Percentiles rank a stretch among this genome's conserved stretches.
phyloP scores from a whole-genome alignment of 2,888 invertebrate species.

The Ophion obscuratus region DNA sequence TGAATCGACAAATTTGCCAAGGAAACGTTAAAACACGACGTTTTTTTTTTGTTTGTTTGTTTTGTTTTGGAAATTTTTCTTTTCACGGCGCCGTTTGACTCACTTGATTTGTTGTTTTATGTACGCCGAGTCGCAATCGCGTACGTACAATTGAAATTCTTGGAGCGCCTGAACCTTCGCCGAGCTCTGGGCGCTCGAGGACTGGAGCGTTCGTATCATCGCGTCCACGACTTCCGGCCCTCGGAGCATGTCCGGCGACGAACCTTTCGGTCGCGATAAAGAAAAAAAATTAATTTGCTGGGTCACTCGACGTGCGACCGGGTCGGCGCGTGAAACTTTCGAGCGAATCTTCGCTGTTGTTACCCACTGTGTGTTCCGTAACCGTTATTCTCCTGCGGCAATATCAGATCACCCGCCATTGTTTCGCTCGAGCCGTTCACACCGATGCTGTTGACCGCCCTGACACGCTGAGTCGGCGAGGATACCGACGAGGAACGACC shows the following conservation, averaged over 20 bases:
- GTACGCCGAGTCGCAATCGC: constrained; percentile 79
- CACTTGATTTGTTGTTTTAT: constrained; percentile 82
- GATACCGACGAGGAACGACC: constrained; percentile 84
- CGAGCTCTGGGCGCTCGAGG: constrained; percentile 73
- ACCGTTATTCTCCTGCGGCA: constrained; percentile 83
- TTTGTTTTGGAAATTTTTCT: not conserved
- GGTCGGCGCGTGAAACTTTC: not conserved
- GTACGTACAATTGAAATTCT: constrained; percentile 81
- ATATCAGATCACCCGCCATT: constrained; percentile 81
- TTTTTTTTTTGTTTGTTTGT: not conserved
- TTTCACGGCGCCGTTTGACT: constrained; percentile 19
- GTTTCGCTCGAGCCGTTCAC: constrained; percentile 82
- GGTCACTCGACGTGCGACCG: not conserved
- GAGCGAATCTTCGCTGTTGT: not conserved
- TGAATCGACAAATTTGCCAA: constrained; percentile 69
- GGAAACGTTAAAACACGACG: not conserved
- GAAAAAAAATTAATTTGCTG: constrained; percentile 3
- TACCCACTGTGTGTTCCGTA: constrained; percentile 80
- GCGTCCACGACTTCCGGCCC: constrained; percentile 81
- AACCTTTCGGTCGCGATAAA: constrained; percentile 63
- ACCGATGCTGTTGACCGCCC: constrained; percentile 77
- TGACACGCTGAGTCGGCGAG: constrained; percentile 82
- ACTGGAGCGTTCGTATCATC: constrained; percentile 79
- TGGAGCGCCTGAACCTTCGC: constrained; percentile 79
- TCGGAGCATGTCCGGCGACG: constrained; percentile 78